Evolutionary conservation across 2,113 vertebrate species (phyloP), one percentile per base, ranked within the genome.

Genomic region (Mastomys natalensis): DNA sequence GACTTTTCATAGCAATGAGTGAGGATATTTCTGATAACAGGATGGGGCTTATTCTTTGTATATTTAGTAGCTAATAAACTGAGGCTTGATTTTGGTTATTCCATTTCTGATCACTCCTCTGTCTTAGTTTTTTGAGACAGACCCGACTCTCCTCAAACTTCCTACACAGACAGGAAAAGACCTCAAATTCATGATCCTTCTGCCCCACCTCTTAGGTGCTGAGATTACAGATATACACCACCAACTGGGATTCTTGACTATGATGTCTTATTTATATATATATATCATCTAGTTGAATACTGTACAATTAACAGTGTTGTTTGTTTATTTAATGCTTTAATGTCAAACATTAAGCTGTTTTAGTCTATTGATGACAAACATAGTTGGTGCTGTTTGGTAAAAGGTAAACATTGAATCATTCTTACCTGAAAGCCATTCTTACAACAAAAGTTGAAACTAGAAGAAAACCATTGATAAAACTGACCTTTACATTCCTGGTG

Each of bases 21-120:
- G 43, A 45, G 51, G 43, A 53, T 10, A 10, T 37, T 1, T 82
- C 40, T 91, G 34, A 45, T 53, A 95, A 72, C 55, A 72, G n/a
- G 11, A 82, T 77, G 45, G 40, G 16, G 64, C 74, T 72, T 87
- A 77, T 89, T 58, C 15, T 16, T 55, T 68, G 12, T 90, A 22
- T 62, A 16, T 90, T 64, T 87, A 91, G 53, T 73, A 84, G 16
- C 95, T 88, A 95, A 76, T 97, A 80, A 96, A 76, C 58, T 87
- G 22, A 89, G 89, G 34, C 15, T 73, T 93, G 55, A 64, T 74
- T 73, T 48, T 95, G 72, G 45, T 93, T 48, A 66, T 55, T 84
- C 11, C 51, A 45, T 29, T 88, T 80, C 60, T 90, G 43, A 55
- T 15, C 43, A 74, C 45, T 85, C 19, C 53, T 51, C 40, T 85